phyloP scores from a whole-genome alignment of 2,113 vertebrate species.

The Anhinga rufa region DNA sequence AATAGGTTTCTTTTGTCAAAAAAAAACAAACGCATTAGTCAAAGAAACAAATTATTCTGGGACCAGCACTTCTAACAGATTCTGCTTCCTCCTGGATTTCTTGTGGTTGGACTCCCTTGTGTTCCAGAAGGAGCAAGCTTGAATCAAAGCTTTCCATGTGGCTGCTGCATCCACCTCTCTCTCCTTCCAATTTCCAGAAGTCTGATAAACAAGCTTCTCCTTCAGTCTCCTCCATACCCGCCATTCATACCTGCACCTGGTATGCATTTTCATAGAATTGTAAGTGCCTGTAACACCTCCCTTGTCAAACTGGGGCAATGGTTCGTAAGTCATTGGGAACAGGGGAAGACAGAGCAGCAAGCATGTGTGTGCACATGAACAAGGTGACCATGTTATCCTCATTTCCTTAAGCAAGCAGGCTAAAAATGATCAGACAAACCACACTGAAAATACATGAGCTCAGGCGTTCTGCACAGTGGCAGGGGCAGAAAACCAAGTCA shows the following conservation, averaged over 20 bases:
- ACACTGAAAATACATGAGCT: neutral
- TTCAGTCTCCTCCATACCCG: neutral
- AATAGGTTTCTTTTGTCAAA: neutral
- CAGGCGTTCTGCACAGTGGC: neutral
- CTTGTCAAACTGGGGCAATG: neutral
- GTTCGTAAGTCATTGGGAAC: neutral
- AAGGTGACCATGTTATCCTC: neutral
- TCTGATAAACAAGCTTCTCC: neutral
- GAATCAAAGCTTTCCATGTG: neutral
- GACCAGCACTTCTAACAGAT: neutral
- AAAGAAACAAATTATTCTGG: neutral
- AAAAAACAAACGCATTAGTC: neutral
- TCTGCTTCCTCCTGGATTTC: neutral
- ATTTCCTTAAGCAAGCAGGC: neutral
- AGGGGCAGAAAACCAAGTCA: neutral
- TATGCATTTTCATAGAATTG: neutral
- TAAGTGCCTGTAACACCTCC: neutral
- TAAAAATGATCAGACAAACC: neutral
- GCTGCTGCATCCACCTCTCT: neutral
- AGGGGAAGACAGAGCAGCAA: neutral
- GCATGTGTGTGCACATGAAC: accelerated
- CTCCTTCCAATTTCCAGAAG: neutral
- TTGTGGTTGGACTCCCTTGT: neutral
- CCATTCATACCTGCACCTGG: neutral
- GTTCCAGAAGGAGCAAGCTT: neutral